Evolutionary conservation across 1,140 invertebrate species (phyloP), one percentile per base, ranked within the genome.

Genomic region (Gonioctena quinquepunctata): DNA sequence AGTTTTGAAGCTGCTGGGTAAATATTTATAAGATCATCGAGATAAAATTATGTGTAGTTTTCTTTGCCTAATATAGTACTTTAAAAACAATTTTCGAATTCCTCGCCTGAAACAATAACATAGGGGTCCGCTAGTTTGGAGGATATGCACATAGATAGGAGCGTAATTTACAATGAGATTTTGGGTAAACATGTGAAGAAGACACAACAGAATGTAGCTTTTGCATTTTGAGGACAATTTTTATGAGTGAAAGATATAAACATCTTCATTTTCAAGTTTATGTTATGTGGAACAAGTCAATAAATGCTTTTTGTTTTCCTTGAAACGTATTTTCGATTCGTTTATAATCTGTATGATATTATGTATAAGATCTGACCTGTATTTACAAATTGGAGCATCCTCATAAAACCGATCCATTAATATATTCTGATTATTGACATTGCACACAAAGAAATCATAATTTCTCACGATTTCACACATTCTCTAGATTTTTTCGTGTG

Each of bases 21-120:
- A 48, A 48, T 64, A 48, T 52, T 64, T 52, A 48, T 64, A 48
- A 64, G 33, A 52, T 64, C 48, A 27, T 50, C 19, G 28, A 64
- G 62, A 49, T 52, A 49, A 49, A 48, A 64, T 64, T 52, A 27
- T 23, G 62, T 19, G 62, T 54, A 60, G 13, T 54, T 8, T 54
- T 54, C 52, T 54, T 23, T 23, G 52, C 52, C 52, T 54, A 54
- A 54, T 54, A 54, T 23, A 54, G 52, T 54, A 54, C 52, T 54
- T 54, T 54, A 54, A 54, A 54, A 54, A 54, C 52, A 23, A 54
- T 54, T 54, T 54, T 54, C 52, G 52, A 23, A 54, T 54, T 11
- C 52, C 18, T 54, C 52, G 8, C n/a, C 18, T 54, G 52, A 23
- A 54, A 54, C 52, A 54, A 54, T 23, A 54, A 54, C 52, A 54